Evolutionary conservation across 2,113 vertebrate genomes (phyloP).

Genomic region (Zosterops lateralis): DNA sequence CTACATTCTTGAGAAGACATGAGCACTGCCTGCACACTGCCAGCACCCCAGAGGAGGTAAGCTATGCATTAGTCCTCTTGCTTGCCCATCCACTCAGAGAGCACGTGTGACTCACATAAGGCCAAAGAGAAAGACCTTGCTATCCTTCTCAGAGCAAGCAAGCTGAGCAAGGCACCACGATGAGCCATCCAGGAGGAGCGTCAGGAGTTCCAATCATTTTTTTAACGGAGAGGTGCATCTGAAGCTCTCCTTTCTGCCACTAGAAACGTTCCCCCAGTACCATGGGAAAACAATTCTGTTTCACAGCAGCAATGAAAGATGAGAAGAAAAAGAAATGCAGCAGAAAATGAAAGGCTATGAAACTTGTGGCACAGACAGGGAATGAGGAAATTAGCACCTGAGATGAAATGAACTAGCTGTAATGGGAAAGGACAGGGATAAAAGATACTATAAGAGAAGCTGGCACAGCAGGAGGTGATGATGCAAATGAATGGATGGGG

Average conservation of each 20-base stretch:
- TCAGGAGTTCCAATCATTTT: neutral
- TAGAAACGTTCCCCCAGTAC: neutral
- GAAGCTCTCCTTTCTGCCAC: neutral
- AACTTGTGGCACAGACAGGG: neutral
- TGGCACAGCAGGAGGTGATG: neutral
- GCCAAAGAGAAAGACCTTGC: neutral
- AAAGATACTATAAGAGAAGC: neutral
- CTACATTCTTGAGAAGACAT: neutral
- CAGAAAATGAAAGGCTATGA: neutral
- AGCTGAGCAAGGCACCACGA: neutral
- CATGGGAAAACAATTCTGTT: neutral
- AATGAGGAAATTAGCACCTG: neutral
- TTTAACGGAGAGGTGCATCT: neutral
- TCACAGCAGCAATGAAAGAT: neutral
- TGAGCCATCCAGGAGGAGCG: neutral
- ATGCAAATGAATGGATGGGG: neutral
- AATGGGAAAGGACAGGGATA: neutral
- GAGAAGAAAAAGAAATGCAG: neutral
- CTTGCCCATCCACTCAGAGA: neutral
- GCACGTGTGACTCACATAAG: fast-evolving
- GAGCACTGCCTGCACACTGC: neutral
- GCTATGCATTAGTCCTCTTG: neutral
- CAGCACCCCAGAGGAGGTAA: neutral
- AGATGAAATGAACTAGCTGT: neutral
- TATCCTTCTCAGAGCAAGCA: neutral